Evolutionary conservation across 2,797 vertebrate species (phyloP), one percentile per base, ranked within the genome.

Genomic region (Acanthurus lineatus): DNA sequence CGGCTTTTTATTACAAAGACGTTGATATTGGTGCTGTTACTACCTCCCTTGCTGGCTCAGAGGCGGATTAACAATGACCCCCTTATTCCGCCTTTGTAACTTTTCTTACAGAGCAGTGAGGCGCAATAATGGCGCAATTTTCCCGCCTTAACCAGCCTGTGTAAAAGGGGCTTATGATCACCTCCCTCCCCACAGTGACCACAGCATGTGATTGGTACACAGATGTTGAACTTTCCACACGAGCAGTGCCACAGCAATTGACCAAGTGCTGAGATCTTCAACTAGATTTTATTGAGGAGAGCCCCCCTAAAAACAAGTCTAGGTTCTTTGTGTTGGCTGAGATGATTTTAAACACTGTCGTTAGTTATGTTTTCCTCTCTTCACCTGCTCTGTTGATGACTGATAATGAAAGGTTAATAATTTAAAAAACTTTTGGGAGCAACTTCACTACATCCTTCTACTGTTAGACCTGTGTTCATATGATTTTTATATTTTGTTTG

Each of bases 251-350:
- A 73, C 81, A 72, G 70, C 73, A 85, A 73, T 73, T 6, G 28
- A 85, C 54, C 80, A 71, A 69, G 58, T 67, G 79, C 84, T 87
- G 78, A 69, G 60, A 72, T 82, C 57, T 83, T 79, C 64, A 83
- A 82, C 45, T 70, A 44, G 49, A 76, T 82, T 67, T 83, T 69
- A 73, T 63, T 72, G 44, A 58, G 49, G 54, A 28, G 38, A 51
- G 63, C 35, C n/a, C n/a, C 48, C 54, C 10, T 67, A 53, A 57
- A 45, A 74, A 59, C 52, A 74, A 78, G 48, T 85, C 51, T 77
- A 81, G 20, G 76, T 42, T 48, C 52, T 71, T 69, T 22, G 42
- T 58, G 5, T 57, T 3, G 19, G 53, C 76, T 81, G 65, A 20
- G 73, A 81, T 72, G 70, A 69, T 81, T 79, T 77, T 86, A 85